A percentile compares a stretch with the other conserved stretches of the same genome.
Conservation (phyloP, 64 coral and sea anemone genomes). For the Porites australiensis region DNA sequence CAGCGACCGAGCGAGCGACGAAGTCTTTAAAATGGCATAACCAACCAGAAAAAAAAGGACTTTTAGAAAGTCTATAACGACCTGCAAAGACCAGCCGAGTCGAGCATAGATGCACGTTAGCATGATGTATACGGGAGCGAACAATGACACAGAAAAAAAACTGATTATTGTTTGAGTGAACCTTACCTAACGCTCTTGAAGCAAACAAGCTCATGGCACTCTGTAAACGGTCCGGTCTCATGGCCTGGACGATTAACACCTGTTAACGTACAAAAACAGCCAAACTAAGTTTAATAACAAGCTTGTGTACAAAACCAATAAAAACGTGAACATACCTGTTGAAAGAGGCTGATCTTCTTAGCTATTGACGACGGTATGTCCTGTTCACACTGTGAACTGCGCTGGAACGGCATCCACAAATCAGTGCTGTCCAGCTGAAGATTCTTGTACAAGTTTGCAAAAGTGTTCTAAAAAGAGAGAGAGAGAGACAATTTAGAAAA, state of each 20-base stretch:
- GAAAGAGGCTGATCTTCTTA: slow-evolving; percentile 96
- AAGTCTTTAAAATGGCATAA: too few species aligned
- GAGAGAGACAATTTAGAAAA: background rate
- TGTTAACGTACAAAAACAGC: background rate
- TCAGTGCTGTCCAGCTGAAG: slow-evolving; percentile 91
- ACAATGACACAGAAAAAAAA: too few species aligned
- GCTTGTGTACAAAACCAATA: too few species aligned
- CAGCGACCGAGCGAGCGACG: too few species aligned
- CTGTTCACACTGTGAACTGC: slow-evolving; percentile 99
- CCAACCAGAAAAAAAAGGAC: too few species aligned
- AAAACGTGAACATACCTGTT: slow-evolving; percentile 60
- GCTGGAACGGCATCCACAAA: slow-evolving; percentile 90
- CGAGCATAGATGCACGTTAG: too few species aligned
- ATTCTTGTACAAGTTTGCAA: slow-evolving; percentile 83
- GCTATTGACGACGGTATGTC: slow-evolving; percentile 89
- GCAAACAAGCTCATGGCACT: slow-evolving; percentile 97
- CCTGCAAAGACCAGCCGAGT: too few species aligned
- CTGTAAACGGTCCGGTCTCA: slow-evolving; percentile 94
- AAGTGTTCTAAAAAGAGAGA: slow-evolving; percentile 75
- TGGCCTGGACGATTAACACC: slow-evolving; percentile 88
- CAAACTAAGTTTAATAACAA: background rate
- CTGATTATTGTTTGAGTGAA: background rate
- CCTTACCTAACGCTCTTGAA: slow-evolving; percentile 94
- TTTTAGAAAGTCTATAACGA: too few species aligned
- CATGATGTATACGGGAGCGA: too few species aligned